Evolutionary conservation across 2,888 invertebrate species (phyloP).

Genomic region (Acleris holmiana): DNA sequence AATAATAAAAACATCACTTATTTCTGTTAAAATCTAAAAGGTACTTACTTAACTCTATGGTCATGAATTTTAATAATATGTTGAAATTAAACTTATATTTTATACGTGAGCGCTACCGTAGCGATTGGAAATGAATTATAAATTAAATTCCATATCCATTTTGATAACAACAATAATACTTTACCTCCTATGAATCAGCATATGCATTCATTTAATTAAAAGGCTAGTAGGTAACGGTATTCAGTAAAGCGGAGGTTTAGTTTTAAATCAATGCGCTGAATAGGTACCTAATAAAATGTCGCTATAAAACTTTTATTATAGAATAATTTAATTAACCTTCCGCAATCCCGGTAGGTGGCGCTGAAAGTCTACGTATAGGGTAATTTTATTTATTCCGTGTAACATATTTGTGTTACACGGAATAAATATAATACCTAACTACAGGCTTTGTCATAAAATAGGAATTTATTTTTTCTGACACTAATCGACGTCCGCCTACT

Average conservation of each 20-base stretch:
- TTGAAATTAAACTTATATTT: conserved; percentile 1
- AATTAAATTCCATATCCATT: conserved; percentile 5
- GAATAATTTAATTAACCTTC: not conserved
- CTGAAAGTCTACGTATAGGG: not conserved
- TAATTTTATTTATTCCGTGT: too few species aligned
- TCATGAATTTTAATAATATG: not conserved
- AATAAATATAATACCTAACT: too few species aligned
- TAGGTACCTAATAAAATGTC: not conserved
- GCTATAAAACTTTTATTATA: not conserved
- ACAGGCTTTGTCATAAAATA: not conserved
- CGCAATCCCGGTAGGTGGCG: not conserved
- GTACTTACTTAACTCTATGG: too few species aligned
- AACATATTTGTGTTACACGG: too few species aligned
- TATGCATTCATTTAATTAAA: conserved; percentile 1
- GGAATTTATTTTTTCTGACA: too few species aligned
- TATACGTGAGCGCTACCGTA: not conserved
- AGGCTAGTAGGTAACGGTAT: conserved; percentile 1
- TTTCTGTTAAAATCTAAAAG: too few species aligned
- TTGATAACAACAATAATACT: conserved; percentile 6
- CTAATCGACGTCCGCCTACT: too few species aligned
- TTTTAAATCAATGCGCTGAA: not conserved
- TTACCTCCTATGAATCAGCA: not conserved
- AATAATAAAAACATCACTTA: too few species aligned
- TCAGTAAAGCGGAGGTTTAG: not conserved
- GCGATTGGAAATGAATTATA: conserved; percentile 1